Evolutionary conservation across 2,888 invertebrate genomes (phyloP), one percentile per base, ranked within the genome.

Genomic region (Idaea aversata): DNA sequence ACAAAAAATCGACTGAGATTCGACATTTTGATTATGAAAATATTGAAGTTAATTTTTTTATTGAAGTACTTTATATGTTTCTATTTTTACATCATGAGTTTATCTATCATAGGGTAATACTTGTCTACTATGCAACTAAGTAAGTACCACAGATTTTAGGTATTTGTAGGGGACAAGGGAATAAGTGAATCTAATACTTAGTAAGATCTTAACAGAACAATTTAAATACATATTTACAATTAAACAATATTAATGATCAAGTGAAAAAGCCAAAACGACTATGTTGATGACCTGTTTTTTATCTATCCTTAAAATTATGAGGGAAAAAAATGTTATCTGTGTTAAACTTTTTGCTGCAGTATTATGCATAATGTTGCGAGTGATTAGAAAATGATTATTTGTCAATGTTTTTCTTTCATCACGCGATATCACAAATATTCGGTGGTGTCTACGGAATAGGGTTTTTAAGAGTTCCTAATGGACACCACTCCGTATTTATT

Each of bases 231-330:
- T 63, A 71, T 47, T 47, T 47, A 47, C 47, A 47, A 47, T 47
- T 47, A 7, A 7, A 47, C 13, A 47, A 47, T 7, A 47, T 47
- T 47, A 47, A 47, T 47, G 65, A 66, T 72, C 47, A 47, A 0
- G 70, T 63, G 64, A 71, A 70, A 71, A 68, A 69, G 70, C 5
- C 62, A 67, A 65, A 34, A 38, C 10, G 47, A 10, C 10, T 47
- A 13, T 7, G 7, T 10, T 7, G 47, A 13, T 7, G 13, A 47
- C 47, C 13, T 47, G 13, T 13, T 13, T 13, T 47, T 47, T 47
- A 47, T 47, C 4, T 47, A 10, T 25, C 25, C 25, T 25, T 25
- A 25, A 25, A 25, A 7, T 6, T 47, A 47, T 47, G 36, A 36
- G 5, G 10, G 13, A 47, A 5, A 38, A 10, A 38, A 38, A 13